Conservation (phyloP, 2,113 vertebrate genomes). For the Pollimyrus isidori region DNA sequence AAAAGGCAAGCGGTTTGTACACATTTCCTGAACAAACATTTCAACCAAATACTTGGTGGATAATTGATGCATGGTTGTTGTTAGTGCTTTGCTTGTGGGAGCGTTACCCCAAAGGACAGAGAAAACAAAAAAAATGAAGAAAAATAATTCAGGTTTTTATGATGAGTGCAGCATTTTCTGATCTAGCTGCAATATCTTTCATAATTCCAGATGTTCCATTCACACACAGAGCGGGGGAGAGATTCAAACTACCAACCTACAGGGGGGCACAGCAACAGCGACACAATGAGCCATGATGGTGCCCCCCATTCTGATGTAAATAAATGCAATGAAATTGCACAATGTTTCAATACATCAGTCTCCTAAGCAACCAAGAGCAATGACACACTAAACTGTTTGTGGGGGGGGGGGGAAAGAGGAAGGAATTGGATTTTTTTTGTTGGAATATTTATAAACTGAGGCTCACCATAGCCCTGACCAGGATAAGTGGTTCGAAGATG, state of each 20-base stretch:
- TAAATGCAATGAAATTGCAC: not conserved
- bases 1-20: not conserved
- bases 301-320: not conserved
- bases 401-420: not conserved
- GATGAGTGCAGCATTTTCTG: not conserved
- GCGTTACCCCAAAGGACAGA: not conserved
- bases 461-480: not conserved
- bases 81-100: not conserved
- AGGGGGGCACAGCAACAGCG: not conserved
- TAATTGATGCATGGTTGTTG: not conserved
- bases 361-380: not conserved
- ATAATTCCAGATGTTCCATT: not conserved
- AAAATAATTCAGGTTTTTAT: not conserved
- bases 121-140: not conserved
- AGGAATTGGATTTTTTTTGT: not conserved
- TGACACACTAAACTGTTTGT: not conserved
- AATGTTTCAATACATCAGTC: not conserved
- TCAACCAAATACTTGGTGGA: not conserved
- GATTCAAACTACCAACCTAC: not conserved
- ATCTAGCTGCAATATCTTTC: not conserved
- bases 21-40: not conserved
- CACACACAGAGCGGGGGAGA: not conserved
- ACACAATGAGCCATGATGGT: not conserved
- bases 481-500: not conserved
- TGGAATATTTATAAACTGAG: not conserved